Evolutionary conservation across 1,140 invertebrate species (phyloP).

Genomic region (Semibalanus balanoides): DNA sequence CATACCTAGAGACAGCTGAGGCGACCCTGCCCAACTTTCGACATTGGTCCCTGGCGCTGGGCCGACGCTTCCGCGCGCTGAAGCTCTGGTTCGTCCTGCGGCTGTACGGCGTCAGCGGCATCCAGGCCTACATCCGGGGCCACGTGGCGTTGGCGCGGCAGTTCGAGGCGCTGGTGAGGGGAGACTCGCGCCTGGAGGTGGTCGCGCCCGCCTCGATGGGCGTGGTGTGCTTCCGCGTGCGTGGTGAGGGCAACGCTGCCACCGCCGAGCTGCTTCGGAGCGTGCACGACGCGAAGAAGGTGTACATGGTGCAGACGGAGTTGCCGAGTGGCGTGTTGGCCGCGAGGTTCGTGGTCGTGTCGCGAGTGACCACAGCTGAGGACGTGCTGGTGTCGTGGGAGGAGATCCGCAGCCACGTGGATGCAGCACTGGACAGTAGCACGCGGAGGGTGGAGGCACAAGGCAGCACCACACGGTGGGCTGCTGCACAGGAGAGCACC

Average conservation of each 20-base stretch:
- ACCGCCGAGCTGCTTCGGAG: conserved; percentile 64
- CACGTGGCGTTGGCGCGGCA: conserved; percentile 53
- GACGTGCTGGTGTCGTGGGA: conserved; percentile 12
- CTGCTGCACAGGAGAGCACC: too few species aligned
- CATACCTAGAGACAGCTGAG: conserved; percentile 64
- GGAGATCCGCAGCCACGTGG: conserved; percentile 22
- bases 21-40: conserved; percentile 99
- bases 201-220: conserved; percentile 72
- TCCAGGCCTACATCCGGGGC: conserved; percentile 70
- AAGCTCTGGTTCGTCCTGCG: conserved; percentile 95
- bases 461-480: too few species aligned
- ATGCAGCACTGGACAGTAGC: too few species aligned
- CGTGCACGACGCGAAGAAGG: conserved; percentile 79
- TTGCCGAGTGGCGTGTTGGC: conserved; percentile 38
- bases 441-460: too few species aligned
- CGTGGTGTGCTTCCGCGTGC: conserved; percentile 68
- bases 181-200: conserved; percentile 70
- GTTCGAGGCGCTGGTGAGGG: conserved; percentile 57
- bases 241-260: conserved; percentile 80
- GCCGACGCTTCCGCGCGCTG: conserved; percentile 64
- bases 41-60: conserved; percentile 68
- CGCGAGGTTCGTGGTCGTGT: conserved; percentile 15
- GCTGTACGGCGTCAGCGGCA: conserved; percentile 69
- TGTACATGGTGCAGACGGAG: conserved; percentile 86
- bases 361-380: conserved; percentile 5